Base-by-base conservation (phyloP, 1,140 invertebrate species). In the Limonius californicus region DNA sequence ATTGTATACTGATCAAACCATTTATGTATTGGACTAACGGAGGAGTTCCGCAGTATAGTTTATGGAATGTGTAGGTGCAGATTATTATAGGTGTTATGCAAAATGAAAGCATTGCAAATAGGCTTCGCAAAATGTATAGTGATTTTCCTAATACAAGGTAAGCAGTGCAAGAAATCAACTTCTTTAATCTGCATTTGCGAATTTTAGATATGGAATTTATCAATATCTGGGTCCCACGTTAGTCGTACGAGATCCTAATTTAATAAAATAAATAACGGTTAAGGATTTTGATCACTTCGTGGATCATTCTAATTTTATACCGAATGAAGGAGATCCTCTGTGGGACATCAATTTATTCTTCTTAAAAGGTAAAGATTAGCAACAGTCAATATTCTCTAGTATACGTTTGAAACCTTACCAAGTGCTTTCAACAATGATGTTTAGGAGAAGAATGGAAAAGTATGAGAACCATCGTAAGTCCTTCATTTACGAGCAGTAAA, bases 241-340 rank as follows among this genome's bases (percentile, higher is more conserved):
- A 3, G 56, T 87, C 11, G 62, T 87, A 0, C 77, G 80, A 21
- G 84, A 87, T 69, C 79, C 80, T 0, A 82, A 87, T 14, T 19
- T 85, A 77, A 59, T 64, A 9, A 72, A 70, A 59, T 20, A 63
- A 35, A 65, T 71, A 9, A 62, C 59, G 9, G 54, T 69, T 2
- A 70, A 72, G 43, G 61, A 70, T 55, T 71, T 70, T 63, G 68
- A 72, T 12, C 50, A 67, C 58, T 72, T 72, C 58, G 56, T 50
- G 2, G 64, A 71, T 53, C 71, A 72, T 56, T 70, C 73, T 4
- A 64, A 66, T 1, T 76, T 83, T 30, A 66, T 82, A 2, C 68
- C 67, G 14, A 72, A 75, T n/a, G 72, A 81, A 0, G 42, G 67
- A 0, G 83, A 85, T 30, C 80, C 80, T 0, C 54, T 86, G 0